A percentile compares a stretch with the other conserved stretches of the same genome.
Evolutionary conservation across 2,888 invertebrate species (phyloP).

Genomic region (Drosophila pegasa): DNA sequence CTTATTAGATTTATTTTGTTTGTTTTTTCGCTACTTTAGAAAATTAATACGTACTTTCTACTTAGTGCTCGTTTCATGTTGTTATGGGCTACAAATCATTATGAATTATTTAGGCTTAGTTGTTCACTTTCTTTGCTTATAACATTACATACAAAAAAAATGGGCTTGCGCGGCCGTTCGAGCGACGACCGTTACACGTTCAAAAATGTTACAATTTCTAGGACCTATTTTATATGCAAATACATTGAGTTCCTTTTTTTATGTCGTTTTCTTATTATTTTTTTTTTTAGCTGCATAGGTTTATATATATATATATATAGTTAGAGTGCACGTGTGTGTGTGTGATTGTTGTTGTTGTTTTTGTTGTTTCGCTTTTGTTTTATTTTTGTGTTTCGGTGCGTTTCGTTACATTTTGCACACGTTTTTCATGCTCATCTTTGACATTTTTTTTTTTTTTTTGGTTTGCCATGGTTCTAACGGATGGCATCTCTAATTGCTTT

Average conservation of each 20-base stretch:
- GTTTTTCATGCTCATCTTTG: conserved; percentile 7
- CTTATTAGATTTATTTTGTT: conserved; percentile 73
- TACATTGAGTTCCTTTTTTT: conserved; percentile 51
- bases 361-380: conserved; percentile 15
- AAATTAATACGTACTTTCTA: conserved; percentile 82
- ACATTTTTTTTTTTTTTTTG: conserved; percentile 15
- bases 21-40: conserved; percentile 83
- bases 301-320: conserved; percentile 28
- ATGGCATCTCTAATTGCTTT: conserved; percentile 30
- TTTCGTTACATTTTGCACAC: conserved; percentile 51
- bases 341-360: conserved; percentile 29
- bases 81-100: conserved; percentile 72
- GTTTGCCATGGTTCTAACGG: conserved; percentile 8
- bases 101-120: conserved; percentile 68
- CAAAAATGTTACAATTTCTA: conserved; percentile 54
- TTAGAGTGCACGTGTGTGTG: conserved; percentile 31
- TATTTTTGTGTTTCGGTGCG: conserved; percentile 39
- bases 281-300: conserved; percentile 47
- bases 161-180: conserved; percentile 27
- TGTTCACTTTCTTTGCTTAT: conserved; percentile 58
- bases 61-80: conserved; percentile 67
- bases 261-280: background rate
- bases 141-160: conserved; percentile 58
- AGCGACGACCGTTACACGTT: conserved; percentile 39
- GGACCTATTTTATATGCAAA: conserved; percentile 54